phyloP scores from a whole-genome alignment of 1,140 invertebrate genomes.

The Zaprionus inermis region DNA sequence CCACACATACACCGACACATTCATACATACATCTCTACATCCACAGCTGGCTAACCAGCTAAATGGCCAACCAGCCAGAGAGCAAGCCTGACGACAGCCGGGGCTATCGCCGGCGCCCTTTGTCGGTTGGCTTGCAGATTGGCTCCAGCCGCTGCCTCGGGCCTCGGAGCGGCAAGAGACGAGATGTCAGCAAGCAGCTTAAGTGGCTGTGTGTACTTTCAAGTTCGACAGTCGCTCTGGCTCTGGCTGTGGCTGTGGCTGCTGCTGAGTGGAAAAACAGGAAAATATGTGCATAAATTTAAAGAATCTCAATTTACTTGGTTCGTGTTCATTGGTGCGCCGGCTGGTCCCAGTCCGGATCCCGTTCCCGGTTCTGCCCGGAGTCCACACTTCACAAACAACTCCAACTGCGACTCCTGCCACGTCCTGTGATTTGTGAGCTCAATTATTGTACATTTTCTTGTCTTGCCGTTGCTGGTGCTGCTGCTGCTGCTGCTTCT shows the following conservation, averaged over 20 bases:
- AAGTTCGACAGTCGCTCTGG: conserved; percentile 16
- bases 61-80: conserved; percentile 53
- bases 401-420: conserved; percentile 38
- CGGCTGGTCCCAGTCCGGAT: conserved; percentile 44
- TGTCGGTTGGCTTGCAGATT: conserved; percentile 54
- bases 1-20: conserved; percentile 48
- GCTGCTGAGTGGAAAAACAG: conserved; percentile 53
- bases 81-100: conserved; percentile 14
- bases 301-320: conserved; percentile 81
- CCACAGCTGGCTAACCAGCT: conserved; percentile 55
- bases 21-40: conserved; percentile 33
- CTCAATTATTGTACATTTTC: conserved; percentile 77
- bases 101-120: conserved; percentile 50
- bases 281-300: conserved; percentile 81
- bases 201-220: conserved; percentile 71
- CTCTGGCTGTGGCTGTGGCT: conserved; percentile 32
- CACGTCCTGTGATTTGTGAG: conserved; percentile 73
- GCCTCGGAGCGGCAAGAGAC: neutral
- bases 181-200: conserved; percentile 56
- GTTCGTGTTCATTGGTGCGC: conserved; percentile 69
- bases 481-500: neutral
- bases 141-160: conserved; percentile 18
- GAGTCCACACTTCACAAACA: conserved; percentile 18
- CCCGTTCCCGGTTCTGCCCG: conserved; percentile 24
- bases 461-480: conserved; percentile 38